Evolutionary conservation across 2,888 invertebrate genomes (phyloP), one percentile per base, ranked within the genome.

Genomic region (Matsumyia berberina): DNA sequence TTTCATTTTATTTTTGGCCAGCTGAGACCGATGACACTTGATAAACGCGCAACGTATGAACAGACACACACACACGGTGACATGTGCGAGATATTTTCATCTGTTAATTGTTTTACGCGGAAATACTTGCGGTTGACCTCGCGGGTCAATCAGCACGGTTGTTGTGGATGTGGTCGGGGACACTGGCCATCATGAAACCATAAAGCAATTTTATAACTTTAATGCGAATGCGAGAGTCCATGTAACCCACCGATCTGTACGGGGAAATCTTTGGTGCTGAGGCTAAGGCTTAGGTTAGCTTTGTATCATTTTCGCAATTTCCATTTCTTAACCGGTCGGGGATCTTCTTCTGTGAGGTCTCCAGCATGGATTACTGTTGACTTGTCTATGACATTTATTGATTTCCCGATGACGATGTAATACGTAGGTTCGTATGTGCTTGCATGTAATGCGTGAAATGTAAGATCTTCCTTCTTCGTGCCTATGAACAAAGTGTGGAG

Each of bases 51-150:
- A 66, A 46, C 60, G 17, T 69, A 62, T 69, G 7, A 53, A 62
- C 39, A 44, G 1, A 8, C 5, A 67, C 17, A 55, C 17, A 37
- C 66, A 62, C 44, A 57, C 31, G 53, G 77, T 64, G 83, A 69
- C 78, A 83, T 72, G 46, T 55, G 73, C 39, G 66, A 66, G 67
- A 83, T 78, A 69, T 78, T 78, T 78, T 73, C 77, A 66, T 73
- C 55, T 60, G 77, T 83, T 83, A 83, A 83, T 83, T 83, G 83
- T 74, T 78, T 78, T 74, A 73, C 69, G 73, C 83, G 83, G 83
- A 83, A 83, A 83, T 83, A 74, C 42, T 55, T 74, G 42, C 62
- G 62, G 49, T 49, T 83, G 78, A 73, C 78, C 83, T 64, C 69
- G 15, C 1, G 42, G 83, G 83, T 83, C 83, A 83, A 69, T 78